phyloP scores from a whole-genome alignment of 1,140 invertebrate species.

The Heliothis subflexa region DNA sequence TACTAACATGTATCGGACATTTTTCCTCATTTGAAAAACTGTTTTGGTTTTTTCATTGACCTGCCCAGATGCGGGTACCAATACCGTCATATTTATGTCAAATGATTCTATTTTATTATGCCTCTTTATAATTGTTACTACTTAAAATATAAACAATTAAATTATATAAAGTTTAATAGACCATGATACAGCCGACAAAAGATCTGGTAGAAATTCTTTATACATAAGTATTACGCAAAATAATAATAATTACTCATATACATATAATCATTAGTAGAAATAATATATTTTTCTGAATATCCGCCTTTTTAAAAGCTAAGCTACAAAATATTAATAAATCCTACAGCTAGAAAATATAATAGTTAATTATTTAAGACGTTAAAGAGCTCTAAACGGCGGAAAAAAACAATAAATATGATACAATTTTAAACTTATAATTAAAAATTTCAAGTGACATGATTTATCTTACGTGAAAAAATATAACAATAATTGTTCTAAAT shows the following conservation, averaged over 20 bases:
- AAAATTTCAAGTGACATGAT: conserved; percentile 10
- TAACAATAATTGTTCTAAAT: background rate
- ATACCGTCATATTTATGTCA: conserved; percentile 19
- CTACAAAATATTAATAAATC: background rate
- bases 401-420: conserved; percentile 10
- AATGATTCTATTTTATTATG: conserved; percentile 51
- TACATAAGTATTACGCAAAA: background rate
- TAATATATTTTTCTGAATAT: background rate
- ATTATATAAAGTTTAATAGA: conserved; percentile 47
- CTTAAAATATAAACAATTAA: conserved; percentile 55
- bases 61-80: background rate
- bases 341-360: background rate
- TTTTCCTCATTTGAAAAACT: background rate
- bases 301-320: conserved; percentile 2
- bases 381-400: conserved; percentile 13
- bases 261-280: background rate
- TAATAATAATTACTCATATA: background rate
- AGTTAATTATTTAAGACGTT: background rate
- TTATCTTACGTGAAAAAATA: conserved; percentile 24
- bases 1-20: too few relatives aligned
- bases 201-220: conserved; percentile 7
- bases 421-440: conserved; percentile 9
- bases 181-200: conserved; percentile 23
- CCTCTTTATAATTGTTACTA: conserved; percentile 63
- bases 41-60: background rate